Percentiles rank a stretch among this genome's conserved stretches.
Conservation (phyloP, 2,797 vertebrate genomes). For the Australoheros facetus region DNA sequence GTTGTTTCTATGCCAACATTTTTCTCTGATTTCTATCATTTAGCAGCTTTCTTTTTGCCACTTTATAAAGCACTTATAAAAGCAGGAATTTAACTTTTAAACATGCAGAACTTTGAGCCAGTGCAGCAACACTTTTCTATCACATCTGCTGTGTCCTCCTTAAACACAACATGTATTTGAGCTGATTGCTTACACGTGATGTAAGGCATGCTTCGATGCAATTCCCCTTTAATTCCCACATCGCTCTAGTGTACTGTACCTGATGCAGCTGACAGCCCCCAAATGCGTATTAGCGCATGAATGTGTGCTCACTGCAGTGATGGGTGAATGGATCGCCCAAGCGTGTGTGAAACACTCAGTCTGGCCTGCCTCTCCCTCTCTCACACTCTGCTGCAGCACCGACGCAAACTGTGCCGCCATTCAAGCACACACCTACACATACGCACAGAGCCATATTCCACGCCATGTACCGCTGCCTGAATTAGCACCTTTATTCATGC, state of each 20-base stretch:
- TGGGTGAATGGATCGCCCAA: slow-evolving; percentile 67
- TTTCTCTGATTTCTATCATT: neutral
- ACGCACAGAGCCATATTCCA: slow-evolving; percentile 24
- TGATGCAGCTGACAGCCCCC: slow-evolving; percentile 55
- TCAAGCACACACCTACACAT: slow-evolving; percentile 13
- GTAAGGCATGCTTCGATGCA: neutral
- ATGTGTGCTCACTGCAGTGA: slow-evolving; percentile 43
- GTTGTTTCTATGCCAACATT: slow-evolving; percentile 42
- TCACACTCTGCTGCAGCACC: slow-evolving; percentile 21
- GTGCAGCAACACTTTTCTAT: neutral
- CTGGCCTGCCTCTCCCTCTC: slow-evolving; percentile 40
- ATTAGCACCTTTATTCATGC: slow-evolving; percentile 58
- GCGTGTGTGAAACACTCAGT: slow-evolving; percentile 60
- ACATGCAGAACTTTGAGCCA: neutral
- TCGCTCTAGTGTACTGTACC: slow-evolving; percentile 40
- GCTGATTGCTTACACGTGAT: neutral
- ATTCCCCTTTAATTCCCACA: slow-evolving; percentile 54
- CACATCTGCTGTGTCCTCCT: neutral
- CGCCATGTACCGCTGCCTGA: slow-evolving; percentile 47
- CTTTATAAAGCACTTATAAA: neutral
- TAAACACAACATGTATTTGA: neutral
- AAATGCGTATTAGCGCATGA: slow-evolving; percentile 47
- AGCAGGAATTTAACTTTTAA: neutral
- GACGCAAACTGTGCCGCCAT: slow-evolving; percentile 16
- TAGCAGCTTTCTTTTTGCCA: slow-evolving; percentile 11